These are phyloP conservation scores for Tromatobia lineatoria DNA, from an alignment of 2,888 invertebrate genomes.

Conservation along the genomic window DNA sequence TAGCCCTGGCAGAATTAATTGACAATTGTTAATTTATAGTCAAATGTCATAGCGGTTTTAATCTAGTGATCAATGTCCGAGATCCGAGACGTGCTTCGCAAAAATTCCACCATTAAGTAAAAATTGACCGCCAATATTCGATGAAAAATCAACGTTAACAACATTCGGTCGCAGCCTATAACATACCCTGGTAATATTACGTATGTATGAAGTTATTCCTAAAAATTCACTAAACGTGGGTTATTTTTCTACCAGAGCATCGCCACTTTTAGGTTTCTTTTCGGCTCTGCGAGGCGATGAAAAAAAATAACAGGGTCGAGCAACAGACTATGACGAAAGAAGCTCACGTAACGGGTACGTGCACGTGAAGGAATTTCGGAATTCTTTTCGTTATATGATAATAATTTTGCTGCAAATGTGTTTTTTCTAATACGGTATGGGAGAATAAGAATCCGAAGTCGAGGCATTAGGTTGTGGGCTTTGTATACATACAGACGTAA, in stretches of 20 bases:
- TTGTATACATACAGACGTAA: conserved; percentile 40
- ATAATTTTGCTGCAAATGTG: conserved; percentile 55
- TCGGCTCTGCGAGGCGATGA: not conserved
- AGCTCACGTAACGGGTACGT: conserved; percentile 28
- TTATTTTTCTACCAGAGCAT: not conserved
- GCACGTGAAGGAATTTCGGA: conserved; percentile 18
- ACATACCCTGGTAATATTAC: no score
- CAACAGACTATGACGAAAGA: conserved; percentile 29
- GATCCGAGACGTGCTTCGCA: no score
- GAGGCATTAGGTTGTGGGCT: conserved; percentile 27
- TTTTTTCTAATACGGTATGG: conserved; percentile 34
- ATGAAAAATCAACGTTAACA: no score
- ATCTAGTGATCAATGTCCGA: no score
- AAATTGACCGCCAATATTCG: no score
- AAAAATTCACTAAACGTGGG: not conserved
- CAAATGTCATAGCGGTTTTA: no score
- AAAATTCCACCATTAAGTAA: no score
- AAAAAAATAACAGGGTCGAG: not conserved
- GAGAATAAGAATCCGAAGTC: conserved; percentile 11
- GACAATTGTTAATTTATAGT: no score
- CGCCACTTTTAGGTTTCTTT: not conserved
- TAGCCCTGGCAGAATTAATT: no score
- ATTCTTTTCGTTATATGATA: conserved; percentile 37
- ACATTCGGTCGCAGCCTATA: no score
- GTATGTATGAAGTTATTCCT: not conserved